Conservation (phyloP, 2,797 vertebrate genomes). For the Notoglanidium macrostoma region DNA sequence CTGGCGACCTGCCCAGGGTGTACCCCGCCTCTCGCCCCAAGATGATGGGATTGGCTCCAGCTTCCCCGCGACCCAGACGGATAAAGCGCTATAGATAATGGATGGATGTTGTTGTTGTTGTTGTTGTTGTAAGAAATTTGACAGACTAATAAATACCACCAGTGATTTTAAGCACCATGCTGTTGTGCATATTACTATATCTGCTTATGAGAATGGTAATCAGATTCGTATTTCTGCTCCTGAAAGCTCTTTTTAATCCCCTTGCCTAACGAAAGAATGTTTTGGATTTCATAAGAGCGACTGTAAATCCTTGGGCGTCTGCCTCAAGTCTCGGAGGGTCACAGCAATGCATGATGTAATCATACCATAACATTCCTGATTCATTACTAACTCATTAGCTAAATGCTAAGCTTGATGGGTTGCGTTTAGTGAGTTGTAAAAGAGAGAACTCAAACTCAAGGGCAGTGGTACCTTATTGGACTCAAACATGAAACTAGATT, state of each 20-base stretch:
- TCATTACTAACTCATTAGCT: not conserved
- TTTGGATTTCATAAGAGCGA: not conserved
- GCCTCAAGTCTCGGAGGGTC: not conserved
- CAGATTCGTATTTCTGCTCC: not conserved
- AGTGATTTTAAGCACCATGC: not conserved
- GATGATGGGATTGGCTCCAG: too few relatives aligned
- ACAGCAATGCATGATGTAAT: conserved; percentile 3
- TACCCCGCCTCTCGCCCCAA: too few relatives aligned
- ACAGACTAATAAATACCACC: not conserved
- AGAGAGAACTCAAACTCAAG: too few relatives aligned
- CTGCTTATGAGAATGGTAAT: not conserved
- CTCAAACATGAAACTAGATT: not conserved
- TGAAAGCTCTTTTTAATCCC: not conserved
- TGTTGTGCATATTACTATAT: not conserved
- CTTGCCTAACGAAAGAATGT: not conserved
- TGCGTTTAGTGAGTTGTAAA: too few relatives aligned
- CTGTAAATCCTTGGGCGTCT: not conserved
- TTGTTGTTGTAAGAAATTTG: not conserved
- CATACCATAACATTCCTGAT: not conserved
- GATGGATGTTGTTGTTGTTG: too few relatives aligned
- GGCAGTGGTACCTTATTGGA: not conserved
- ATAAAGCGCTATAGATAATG: too few relatives aligned
- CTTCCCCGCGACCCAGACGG: too few relatives aligned
- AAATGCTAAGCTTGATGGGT: not conserved
- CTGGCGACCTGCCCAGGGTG: too few relatives aligned